These are phyloP conservation scores for Macaria notata DNA, from an alignment of 2,888 invertebrate genomes.

Conservation along the genomic window DNA sequence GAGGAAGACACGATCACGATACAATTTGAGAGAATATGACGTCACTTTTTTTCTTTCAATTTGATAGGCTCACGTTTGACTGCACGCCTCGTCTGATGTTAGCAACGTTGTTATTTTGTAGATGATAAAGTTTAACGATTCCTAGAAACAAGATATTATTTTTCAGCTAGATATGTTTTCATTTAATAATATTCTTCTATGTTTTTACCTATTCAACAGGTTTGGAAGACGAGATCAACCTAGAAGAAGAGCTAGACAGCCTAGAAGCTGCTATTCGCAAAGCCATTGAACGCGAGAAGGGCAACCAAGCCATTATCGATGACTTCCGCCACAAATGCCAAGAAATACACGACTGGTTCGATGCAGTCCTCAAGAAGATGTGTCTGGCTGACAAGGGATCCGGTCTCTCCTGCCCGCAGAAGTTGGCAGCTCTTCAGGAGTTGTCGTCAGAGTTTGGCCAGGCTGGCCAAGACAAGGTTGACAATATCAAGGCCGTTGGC, in stretches of 20 bases:
- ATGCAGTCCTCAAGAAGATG: constrained; percentile 89
- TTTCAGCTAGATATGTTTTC: background rate
- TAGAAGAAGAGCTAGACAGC: constrained; percentile 87
- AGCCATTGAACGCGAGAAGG: constrained; percentile 89
- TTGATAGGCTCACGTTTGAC: no score
- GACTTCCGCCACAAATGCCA: constrained; percentile 89
- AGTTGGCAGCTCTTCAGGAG: constrained; percentile 88
- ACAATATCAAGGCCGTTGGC: constrained; percentile 86
- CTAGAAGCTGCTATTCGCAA: constrained; percentile 87
- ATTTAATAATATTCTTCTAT: no score
- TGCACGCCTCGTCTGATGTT: no score
- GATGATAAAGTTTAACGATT: no score
- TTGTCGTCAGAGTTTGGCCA: constrained; percentile 88
- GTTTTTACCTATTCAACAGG: constrained; percentile 42
- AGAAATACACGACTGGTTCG: constrained; percentile 91
- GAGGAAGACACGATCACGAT: no score
- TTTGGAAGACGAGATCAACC: constrained; percentile 85
- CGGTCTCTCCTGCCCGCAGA: constrained; percentile 90
- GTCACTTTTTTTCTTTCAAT: no score
- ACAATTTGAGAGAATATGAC: no score
- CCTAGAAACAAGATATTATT: background rate
- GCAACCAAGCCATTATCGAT: constrained; percentile 89
- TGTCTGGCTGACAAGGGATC: constrained; percentile 93
- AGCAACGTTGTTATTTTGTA: no score
- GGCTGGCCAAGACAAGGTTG: constrained; percentile 87